Evolutionary conservation across 2,113 vertebrate genomes (phyloP).

Genomic region (Agapornis roseicollis): DNA sequence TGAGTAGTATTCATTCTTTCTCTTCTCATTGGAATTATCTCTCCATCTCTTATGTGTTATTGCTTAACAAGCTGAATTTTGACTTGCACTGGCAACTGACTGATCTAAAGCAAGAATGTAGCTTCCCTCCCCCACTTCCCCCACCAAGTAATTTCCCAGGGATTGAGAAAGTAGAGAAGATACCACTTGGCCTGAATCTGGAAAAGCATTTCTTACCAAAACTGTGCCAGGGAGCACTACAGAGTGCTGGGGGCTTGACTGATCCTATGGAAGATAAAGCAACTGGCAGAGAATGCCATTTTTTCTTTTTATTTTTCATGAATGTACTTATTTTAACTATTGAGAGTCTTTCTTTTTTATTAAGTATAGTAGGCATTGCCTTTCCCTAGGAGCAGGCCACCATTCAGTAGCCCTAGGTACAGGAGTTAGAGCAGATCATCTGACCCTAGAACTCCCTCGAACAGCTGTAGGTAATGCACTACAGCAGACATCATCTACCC

Average conservation of each 20-base stretch:
- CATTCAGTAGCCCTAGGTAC: not conserved
- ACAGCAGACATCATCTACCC: not conserved
- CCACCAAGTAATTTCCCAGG: not conserved
- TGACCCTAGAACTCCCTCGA: not conserved
- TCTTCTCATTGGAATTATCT: constrained; percentile 33
- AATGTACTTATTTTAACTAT: not conserved
- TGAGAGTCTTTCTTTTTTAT: not conserved
- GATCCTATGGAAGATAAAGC: not conserved
- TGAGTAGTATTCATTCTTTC: constrained; percentile 7
- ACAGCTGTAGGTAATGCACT: not conserved
- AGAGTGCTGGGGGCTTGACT: not conserved
- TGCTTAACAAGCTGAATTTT: constrained; percentile 40
- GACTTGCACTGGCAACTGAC: constrained; percentile 16
- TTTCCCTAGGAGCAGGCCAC: not conserved
- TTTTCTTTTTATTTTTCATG: not conserved
- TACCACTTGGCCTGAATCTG: not conserved
- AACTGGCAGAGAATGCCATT: not conserved
- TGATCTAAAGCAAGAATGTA: constrained; percentile 25
- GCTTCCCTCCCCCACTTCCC: not conserved
- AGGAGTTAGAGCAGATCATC: not conserved
- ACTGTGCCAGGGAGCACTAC: not conserved
- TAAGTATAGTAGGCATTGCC: not conserved
- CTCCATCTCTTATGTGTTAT: not conserved
- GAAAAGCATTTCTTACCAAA: not conserved
- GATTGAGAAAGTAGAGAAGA: not conserved